A percentile compares a stretch with the other conserved stretches of the same genome.
Evolutionary conservation across 2,888 invertebrate species (phyloP).

Genomic region (Epirrita christyi): DNA sequence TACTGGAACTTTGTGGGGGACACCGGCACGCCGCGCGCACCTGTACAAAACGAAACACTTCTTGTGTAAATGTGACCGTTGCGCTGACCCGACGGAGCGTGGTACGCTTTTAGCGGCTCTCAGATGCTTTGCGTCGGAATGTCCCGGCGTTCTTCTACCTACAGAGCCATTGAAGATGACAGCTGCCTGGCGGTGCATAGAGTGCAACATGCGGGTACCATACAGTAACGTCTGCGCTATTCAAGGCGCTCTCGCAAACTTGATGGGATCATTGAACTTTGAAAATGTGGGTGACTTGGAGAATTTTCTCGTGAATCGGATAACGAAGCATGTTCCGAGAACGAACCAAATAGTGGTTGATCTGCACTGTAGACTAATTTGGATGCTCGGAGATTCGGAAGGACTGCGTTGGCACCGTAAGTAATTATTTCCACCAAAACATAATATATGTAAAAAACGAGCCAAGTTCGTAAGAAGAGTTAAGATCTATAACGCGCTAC

Average conservation of each 20-base stretch:
- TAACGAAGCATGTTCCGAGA: conserved; percentile 82
- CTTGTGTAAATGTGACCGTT: conserved; percentile 86
- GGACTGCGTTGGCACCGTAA: conserved; percentile 86
- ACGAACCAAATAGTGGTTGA: conserved; percentile 86
- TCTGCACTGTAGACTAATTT: conserved; percentile 86
- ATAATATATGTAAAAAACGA: too few relatives aligned
- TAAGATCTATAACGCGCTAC: too few relatives aligned
- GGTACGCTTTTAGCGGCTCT: conserved; percentile 85
- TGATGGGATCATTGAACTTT: conserved; percentile 79
- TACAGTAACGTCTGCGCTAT: conserved; percentile 78
- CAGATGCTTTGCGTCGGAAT: conserved; percentile 80
- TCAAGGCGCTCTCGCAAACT: conserved; percentile 81
- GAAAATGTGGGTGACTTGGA: conserved; percentile 81
- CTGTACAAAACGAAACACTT: conserved; percentile 88
- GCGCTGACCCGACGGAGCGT: conserved; percentile 87
- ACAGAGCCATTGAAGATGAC: conserved; percentile 80
- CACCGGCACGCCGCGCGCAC: conserved; percentile 85
- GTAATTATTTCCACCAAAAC: conserved; percentile 23
- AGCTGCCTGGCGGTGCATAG: conserved; percentile 85
- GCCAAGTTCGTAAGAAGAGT: too few relatives aligned
- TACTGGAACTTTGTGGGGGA: conserved; percentile 88
- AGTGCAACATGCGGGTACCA: conserved; percentile 78
- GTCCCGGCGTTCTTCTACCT: conserved; percentile 84
- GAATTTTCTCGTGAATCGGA: conserved; percentile 81
- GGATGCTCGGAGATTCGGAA: conserved; percentile 84